Evolutionary conservation across 2,113 vertebrate genomes (phyloP).

Genomic region (Tenebrosternarchus preto): DNA sequence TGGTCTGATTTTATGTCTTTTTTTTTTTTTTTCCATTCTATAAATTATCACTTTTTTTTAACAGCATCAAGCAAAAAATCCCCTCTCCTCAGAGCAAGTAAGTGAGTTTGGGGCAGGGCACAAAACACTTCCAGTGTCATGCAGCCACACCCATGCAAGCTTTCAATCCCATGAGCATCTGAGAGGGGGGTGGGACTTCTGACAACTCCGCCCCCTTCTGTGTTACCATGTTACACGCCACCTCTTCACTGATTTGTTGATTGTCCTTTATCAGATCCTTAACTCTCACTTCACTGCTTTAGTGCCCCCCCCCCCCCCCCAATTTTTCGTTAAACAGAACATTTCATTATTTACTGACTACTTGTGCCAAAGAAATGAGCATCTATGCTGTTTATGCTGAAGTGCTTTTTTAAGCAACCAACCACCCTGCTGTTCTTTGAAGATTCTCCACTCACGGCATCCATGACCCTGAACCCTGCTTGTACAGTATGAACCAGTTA

Average conservation of each 20-base stretch:
- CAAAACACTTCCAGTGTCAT: slow-evolving; percentile 80
- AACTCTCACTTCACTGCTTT: slow-evolving; percentile 4
- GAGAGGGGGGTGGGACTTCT: slow-evolving; percentile 13
- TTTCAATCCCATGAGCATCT: slow-evolving; percentile 67
- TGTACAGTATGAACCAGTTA: slow-evolving; percentile 16
- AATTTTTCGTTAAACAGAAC: not conserved
- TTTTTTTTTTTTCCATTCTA: slow-evolving; percentile 86
- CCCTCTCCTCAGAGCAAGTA: slow-evolving; percentile 94
- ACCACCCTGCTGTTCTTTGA: slow-evolving; percentile 26
- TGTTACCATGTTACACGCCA: slow-evolving; percentile 7
- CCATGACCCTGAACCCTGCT: slow-evolving; percentile 46
- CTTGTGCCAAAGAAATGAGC: slow-evolving; percentile 9
- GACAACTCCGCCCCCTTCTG: not conserved
- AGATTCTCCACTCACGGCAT: slow-evolving; percentile 39
- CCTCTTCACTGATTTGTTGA: slow-evolving; percentile 1
- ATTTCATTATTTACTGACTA: slow-evolving; percentile 13
- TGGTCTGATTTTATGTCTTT: slow-evolving; percentile 81
- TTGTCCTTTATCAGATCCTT: not conserved
- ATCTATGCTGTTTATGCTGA: slow-evolving; percentile 25
- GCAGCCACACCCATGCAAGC: slow-evolving; percentile 87
- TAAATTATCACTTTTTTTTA: slow-evolving; percentile 86
- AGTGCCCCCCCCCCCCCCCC: not conserved
- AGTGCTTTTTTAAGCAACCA: slow-evolving; percentile 17
- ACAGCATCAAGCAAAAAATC: slow-evolving; percentile 99
- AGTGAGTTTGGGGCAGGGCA: slow-evolving; percentile 78